Evolutionary conservation across 1,140 invertebrate species (phyloP).

Genomic region (Acromyrmex heyeri): DNA sequence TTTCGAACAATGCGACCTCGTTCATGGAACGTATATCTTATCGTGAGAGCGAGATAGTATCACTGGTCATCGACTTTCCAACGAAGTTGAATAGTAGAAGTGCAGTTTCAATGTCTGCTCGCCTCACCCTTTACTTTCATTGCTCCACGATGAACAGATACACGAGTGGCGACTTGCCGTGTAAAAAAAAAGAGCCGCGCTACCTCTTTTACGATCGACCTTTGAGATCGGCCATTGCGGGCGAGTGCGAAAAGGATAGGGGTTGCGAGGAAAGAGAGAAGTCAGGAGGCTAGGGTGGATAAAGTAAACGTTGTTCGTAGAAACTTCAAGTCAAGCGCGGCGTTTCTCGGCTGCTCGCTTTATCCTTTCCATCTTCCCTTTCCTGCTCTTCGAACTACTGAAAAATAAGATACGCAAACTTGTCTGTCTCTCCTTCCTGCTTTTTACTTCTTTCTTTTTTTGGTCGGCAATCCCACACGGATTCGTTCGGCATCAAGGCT

Average conservation of each 20-base stretch:
- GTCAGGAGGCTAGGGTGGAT: constrained; percentile 34
- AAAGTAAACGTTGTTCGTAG: constrained; percentile 63
- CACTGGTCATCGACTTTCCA: constrained; percentile 26
- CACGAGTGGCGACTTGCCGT: constrained; percentile 28
- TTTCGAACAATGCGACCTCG: not conserved
- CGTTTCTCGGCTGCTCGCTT: constrained; percentile 58
- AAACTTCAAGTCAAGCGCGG: constrained; percentile 58
- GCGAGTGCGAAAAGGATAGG: constrained; percentile 18
- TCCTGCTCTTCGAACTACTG: constrained; percentile 52
- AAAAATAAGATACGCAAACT: constrained; percentile 66
- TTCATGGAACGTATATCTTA: not conserved
- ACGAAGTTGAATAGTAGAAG: constrained; percentile 3
- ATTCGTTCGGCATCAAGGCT: constrained; percentile 14
- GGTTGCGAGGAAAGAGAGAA: not conserved
- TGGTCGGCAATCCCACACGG: constrained; percentile 11
- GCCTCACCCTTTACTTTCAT: constrained; percentile 42
- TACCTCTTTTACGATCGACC: constrained; percentile 54
- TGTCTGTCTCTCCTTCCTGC: constrained; percentile 31
- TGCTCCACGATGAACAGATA: constrained; percentile 43
- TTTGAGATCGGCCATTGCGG: constrained; percentile 57
- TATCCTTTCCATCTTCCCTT: constrained; percentile 61
- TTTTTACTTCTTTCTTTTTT: constrained; percentile 4
- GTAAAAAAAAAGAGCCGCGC: not conserved
- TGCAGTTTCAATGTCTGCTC: constrained; percentile 12
- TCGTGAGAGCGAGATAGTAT: not conserved